Conservation (phyloP, 1,140 invertebrate species). For the Drosophila athabasca region DNA sequence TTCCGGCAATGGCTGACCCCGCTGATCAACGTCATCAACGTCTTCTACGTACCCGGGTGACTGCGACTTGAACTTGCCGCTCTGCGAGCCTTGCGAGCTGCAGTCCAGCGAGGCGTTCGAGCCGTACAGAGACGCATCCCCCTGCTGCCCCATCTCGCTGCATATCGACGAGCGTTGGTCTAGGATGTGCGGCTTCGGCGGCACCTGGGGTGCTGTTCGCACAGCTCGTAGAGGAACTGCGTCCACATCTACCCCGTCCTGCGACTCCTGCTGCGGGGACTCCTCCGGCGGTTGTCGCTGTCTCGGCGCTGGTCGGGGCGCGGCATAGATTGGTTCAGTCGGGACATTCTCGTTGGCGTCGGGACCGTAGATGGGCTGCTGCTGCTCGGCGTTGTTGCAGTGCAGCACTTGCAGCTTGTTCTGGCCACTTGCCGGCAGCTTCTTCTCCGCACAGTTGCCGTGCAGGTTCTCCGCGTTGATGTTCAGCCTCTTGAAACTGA, state of each 20-base stretch:
- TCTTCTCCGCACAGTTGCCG: slow-evolving; percentile 46
- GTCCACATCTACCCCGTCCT: slow-evolving; percentile 2
- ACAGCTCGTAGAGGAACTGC: slow-evolving; percentile 5
- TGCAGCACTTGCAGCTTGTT: slow-evolving; percentile 62
- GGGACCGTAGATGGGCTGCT: slow-evolving; percentile 68
- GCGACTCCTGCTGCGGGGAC: background rate
- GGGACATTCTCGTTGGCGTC: slow-evolving; percentile 75
- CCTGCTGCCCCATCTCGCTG: slow-evolving; percentile 57
- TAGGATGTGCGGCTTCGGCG: slow-evolving; percentile 42
- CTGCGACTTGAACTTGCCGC: slow-evolving; percentile 76
- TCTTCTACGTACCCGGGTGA: slow-evolving; percentile 79
- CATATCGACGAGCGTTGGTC: slow-evolving; percentile 67
- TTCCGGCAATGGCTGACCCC: background rate
- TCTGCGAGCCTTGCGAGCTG: slow-evolving; percentile 62
- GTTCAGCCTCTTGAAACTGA: slow-evolving; percentile 65
- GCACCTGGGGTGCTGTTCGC: slow-evolving; percentile 58
- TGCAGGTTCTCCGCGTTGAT: slow-evolving; percentile 71
- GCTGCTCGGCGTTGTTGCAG: slow-evolving; percentile 40
- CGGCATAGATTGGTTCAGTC: slow-evolving; percentile 57
- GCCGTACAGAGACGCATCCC: slow-evolving; percentile 47
- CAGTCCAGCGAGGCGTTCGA: slow-evolving; percentile 66
- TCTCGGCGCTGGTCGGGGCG: slow-evolving; percentile 63
- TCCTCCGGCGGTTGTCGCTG: slow-evolving; percentile 42
- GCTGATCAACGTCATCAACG: slow-evolving; percentile 9
- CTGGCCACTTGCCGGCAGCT: slow-evolving; percentile 36